Percentiles rank a stretch among this genome's conserved stretches.
Evolutionary conservation across 2,888 invertebrate species (phyloP).

Genomic region (Cheilosia grossa): DNA sequence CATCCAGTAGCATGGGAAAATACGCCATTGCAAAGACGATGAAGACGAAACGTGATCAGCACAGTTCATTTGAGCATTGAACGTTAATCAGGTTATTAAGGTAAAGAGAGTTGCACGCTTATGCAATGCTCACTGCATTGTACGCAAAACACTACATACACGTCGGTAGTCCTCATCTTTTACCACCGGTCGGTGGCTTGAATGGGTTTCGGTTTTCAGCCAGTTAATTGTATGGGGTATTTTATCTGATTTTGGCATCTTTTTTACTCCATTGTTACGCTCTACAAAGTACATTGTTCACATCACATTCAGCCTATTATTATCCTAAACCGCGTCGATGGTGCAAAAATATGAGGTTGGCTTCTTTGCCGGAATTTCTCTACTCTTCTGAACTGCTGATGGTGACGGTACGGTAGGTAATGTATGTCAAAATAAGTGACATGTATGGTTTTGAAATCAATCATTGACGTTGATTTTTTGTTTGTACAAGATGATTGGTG

Average conservation of each 20-base stretch:
- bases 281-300: constrained; percentile 31
- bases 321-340: constrained; percentile 14
- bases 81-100: constrained; percentile 62
- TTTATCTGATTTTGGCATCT: constrained; percentile 61
- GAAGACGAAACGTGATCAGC: constrained; percentile 45
- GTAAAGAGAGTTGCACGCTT: constrained; percentile 59
- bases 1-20: constrained; percentile 53
- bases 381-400: constrained; percentile 5
- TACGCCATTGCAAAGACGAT: neutral
- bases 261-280: constrained; percentile 40
- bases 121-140: constrained; percentile 11
- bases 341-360: constrained; percentile 40
- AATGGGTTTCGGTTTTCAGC: constrained; percentile 21
- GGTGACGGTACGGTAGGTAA: neutral
- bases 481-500: neutral
- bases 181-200: constrained; percentile 14
- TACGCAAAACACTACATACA: no score
- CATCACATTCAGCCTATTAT: constrained; percentile 4
- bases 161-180: neutral
- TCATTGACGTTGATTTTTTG: neutral
- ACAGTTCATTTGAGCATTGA: constrained; percentile 36
- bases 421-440: constrained; percentile 52
- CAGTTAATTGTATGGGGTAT: constrained; percentile 12
- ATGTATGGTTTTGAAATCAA: constrained; percentile 36
- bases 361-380: constrained; percentile 34